Percentiles rank a stretch among this genome's conserved stretches.
Conservation (phyloP, 2,113 vertebrate species). For the Rhynchopsitta pachyrhyncha region DNA sequence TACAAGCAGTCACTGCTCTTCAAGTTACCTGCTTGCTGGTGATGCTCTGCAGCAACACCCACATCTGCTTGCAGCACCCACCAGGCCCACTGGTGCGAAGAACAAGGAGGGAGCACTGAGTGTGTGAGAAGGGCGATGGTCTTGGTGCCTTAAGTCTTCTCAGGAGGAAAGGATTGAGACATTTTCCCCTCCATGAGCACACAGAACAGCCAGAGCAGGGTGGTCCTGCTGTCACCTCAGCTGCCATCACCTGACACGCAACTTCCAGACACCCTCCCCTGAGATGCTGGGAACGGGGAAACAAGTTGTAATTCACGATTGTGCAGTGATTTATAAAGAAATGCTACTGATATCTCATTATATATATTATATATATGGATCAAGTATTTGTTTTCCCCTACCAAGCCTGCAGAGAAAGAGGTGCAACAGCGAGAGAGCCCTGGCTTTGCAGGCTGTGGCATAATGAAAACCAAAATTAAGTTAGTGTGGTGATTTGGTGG, state of each 20-base stretch:
- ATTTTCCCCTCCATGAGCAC: background rate
- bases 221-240: background rate
- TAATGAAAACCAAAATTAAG: background rate
- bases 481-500: background rate
- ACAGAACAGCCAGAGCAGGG: background rate
- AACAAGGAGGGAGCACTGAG: accelerated
- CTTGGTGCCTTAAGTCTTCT: background rate
- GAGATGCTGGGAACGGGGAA: background rate
- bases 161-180: background rate
- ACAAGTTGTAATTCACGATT: background rate
- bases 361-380: background rate
- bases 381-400: background rate
- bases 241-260: background rate
- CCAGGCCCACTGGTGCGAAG: background rate
- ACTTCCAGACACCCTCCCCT: background rate
- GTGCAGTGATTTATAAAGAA: background rate
- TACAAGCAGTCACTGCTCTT: background rate
- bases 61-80: background rate
- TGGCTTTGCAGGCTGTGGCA: background rate
- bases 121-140: background rate
- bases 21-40: background rate
- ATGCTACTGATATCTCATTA: background rate
- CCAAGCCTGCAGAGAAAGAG: background rate
- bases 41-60: background rate
- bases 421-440: background rate